Evolutionary conservation across 1,140 invertebrate species (phyloP), one percentile per base, ranked within the genome.

Genomic region (Trichonephila inaurata): DNA sequence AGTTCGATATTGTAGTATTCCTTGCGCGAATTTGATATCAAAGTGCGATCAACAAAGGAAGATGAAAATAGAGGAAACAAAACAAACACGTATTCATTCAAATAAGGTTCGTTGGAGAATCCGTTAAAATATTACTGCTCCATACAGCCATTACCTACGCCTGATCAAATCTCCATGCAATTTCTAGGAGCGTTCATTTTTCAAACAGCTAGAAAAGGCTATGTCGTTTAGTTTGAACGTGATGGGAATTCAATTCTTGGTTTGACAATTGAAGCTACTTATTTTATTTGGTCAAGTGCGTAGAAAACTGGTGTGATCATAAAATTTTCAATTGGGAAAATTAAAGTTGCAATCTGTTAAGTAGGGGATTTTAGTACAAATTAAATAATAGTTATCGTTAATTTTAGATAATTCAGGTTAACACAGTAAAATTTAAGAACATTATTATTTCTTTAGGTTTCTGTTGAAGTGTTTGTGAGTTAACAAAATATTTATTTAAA

Each of bases 221-320:
- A 33, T 72, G 69, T 72, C 69, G 69, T 72, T 72, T 72, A 72
- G 24, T 72, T 72, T 40, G 69, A 72, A 72, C 69, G 69, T 72
- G 69, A 72, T 72, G 69, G 24, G 69, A 72, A 72, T 72, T 33
- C 69, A 72, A 72, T 72, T 72, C 28, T 33, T 16, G 28, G 69
- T 72, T 28, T 72, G 69, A 72, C 69, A 72, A 72, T 72, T 72
- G 69, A 16, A 72, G 69, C 69, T 28, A 72, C 69, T 72, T 33
- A 33, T 72, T 72, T 72, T 33, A 72, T 72, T 72, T 72, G 14
- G 14, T 28, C 24, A 28, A 72, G 28, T 72, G 14, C 69, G 69
- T 33, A 28, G 69, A 72, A 72, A 28, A 72, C 24, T 24, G 69
- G 69, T 72, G 28, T 72, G 28, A 24, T 72, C 2, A 12, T 24